These are phyloP conservation scores for Podarcis muralis DNA, from an alignment of 2,113 vertebrate genomes.

Conservation along the genomic window DNA sequence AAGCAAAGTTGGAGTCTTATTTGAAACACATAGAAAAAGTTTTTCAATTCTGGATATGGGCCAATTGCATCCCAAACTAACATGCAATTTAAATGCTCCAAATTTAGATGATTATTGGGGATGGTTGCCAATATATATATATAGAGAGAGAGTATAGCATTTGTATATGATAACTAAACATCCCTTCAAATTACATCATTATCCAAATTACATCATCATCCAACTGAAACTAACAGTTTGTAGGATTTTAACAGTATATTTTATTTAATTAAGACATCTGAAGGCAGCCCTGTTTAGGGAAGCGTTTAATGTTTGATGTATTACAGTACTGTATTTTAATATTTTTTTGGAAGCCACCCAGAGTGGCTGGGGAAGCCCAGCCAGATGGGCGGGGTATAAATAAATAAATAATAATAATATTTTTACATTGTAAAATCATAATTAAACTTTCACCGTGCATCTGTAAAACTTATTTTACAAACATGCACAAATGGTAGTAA, in stretches of 20 bases:
- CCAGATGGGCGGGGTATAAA: no score
- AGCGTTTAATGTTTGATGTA: no score
- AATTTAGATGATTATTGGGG: background rate
- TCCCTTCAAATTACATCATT: background rate
- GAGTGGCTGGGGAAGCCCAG: no score
- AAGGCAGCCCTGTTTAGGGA: no score
- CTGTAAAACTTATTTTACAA: background rate
- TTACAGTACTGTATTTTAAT: no score
- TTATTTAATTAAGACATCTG: no score
- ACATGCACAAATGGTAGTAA: background rate
- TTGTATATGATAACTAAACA: background rate
- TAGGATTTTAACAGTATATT: background rate
- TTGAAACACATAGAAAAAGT: background rate
- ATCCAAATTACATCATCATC: background rate
- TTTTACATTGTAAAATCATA: background rate
- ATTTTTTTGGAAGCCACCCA: no score
- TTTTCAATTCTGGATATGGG: background rate
- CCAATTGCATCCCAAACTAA: background rate
- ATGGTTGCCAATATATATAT: background rate
- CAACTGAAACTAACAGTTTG: background rate
- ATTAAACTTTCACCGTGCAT: background rate
- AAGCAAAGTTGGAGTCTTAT: background rate
- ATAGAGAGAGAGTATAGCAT: background rate
- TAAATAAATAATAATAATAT: no score
- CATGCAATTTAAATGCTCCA: background rate